These are phyloP conservation scores for Odontomachus brunneus DNA, from an alignment of 1,140 invertebrate genomes.

Conservation along the genomic window DNA sequence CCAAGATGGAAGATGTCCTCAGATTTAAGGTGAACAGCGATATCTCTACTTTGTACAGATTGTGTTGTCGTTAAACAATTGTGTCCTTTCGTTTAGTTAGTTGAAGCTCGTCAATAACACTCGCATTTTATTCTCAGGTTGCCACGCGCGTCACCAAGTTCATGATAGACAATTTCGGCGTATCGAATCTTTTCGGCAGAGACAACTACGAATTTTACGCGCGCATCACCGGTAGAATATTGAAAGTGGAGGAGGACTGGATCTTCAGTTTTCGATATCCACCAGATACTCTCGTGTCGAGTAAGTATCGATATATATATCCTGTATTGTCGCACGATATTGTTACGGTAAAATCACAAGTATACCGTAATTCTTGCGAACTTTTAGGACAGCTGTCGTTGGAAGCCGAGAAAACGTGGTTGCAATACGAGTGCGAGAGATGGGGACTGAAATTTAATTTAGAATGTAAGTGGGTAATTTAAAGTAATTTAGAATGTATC, in stretches of 20 bases:
- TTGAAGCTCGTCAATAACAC: slow-evolving; percentile 59
- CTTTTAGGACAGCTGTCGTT: slow-evolving; percentile 92
- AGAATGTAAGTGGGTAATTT: slow-evolving; percentile 91
- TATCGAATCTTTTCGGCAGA: slow-evolving; percentile 96
- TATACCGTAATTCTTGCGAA: not conserved
- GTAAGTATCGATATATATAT: slow-evolving; percentile 88
- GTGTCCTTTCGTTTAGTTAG: slow-evolving; percentile 60
- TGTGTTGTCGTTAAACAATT: not conserved
- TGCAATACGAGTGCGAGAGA: slow-evolving; percentile 94
- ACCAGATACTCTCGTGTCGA: slow-evolving; percentile 91
- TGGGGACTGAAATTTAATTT: slow-evolving; percentile 93
- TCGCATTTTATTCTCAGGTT: slow-evolving; percentile 86
- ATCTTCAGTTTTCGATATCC: slow-evolving; percentile 97
- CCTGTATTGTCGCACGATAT: not conserved
- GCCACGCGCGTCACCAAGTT: slow-evolving; percentile 97
- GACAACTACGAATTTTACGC: slow-evolving; percentile 99
- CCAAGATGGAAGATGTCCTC: slow-evolving; percentile 97
- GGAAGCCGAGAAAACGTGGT: slow-evolving; percentile 94
- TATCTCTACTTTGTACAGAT: too few species aligned
- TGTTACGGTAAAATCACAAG: not conserved
- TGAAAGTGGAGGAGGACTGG: slow-evolving; percentile 97
- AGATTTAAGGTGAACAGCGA: slow-evolving; percentile 91
- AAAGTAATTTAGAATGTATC: too few species aligned
- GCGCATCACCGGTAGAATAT: slow-evolving; percentile 95
- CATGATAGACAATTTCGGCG: slow-evolving; percentile 98